Evolutionary conservation across 2,113 vertebrate species (phyloP).

Genomic region (Coracopsis vasa): DNA sequence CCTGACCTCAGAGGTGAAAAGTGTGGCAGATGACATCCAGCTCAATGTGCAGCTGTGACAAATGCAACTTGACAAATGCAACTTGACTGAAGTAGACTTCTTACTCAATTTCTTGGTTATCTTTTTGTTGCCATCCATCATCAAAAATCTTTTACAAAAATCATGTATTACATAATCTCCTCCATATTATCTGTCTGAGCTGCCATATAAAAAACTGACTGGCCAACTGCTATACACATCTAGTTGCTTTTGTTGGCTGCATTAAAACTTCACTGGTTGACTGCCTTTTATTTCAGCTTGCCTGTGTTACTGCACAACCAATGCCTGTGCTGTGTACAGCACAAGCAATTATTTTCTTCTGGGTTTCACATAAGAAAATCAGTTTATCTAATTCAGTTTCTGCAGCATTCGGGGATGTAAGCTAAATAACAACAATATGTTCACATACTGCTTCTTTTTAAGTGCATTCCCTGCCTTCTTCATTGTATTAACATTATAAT

Average conservation of each 20-base stretch:
- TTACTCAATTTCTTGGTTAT: not conserved
- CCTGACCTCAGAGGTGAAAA: not conserved
- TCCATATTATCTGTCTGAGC: not conserved
- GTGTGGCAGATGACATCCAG: not conserved
- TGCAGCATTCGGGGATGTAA: not conserved
- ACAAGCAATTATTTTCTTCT: not conserved
- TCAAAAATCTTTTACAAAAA: not conserved
- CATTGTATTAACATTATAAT: not conserved
- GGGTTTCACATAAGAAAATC: not conserved
- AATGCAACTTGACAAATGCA: constrained; percentile 1
- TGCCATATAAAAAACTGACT: not conserved
- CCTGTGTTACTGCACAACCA: not conserved
- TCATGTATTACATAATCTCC: not conserved
- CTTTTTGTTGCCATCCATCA: not conserved
- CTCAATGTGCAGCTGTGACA: not conserved
- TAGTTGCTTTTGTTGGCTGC: not conserved
- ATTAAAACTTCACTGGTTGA: not conserved
- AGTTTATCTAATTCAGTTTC: not conserved
- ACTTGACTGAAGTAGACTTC: not conserved
- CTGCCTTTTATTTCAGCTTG: not conserved
- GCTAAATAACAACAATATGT: not conserved
- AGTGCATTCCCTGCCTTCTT: not conserved
- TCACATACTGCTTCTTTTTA: not conserved
- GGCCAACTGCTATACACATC: not conserved
- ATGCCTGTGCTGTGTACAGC: not conserved